Percentiles rank a stretch among this genome's conserved stretches.
Evolutionary conservation across 1,140 invertebrate species (phyloP).

Genomic region (Platyscapa corneri): DNA sequence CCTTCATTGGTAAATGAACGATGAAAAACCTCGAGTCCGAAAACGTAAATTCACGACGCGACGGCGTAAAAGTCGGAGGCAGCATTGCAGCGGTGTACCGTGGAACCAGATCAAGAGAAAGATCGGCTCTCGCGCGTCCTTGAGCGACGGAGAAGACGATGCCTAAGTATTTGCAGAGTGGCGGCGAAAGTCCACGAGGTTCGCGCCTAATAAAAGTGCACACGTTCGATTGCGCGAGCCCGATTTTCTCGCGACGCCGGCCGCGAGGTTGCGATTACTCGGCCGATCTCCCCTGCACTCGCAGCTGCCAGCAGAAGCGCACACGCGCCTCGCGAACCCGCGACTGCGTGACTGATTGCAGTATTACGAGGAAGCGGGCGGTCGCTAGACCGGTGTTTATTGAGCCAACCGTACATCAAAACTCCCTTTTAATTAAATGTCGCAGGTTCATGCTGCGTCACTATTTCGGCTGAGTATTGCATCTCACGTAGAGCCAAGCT

Average conservation of each 20-base stretch:
- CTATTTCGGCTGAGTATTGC: too few relatives aligned
- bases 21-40: background rate
- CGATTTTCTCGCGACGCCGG: too few relatives aligned
- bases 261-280: background rate
- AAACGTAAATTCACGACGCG: background rate
- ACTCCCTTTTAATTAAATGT: background rate
- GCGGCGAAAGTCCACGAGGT: background rate
- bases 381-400: too few relatives aligned
- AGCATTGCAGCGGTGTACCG: background rate
- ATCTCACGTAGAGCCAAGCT: too few relatives aligned
- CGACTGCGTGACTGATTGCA: background rate
- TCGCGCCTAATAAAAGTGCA: background rate
- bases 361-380: background rate
- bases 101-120: background rate
- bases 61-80: background rate
- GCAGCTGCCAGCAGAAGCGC: too few relatives aligned
- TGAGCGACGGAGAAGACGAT: conserved; percentile 16
- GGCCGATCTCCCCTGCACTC: background rate
- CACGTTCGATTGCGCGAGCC: conserved; percentile 30
- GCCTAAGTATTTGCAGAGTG: background rate
- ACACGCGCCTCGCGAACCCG: too few relatives aligned
- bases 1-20: background rate
- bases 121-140: conserved; percentile 9
- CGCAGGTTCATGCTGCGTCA: background rate
- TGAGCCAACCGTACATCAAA: too few relatives aligned